Evolutionary conservation across 2,797 vertebrate genomes (phyloP), one percentile per base, ranked within the genome.

Genomic region (Danio albolineatus): DNA sequence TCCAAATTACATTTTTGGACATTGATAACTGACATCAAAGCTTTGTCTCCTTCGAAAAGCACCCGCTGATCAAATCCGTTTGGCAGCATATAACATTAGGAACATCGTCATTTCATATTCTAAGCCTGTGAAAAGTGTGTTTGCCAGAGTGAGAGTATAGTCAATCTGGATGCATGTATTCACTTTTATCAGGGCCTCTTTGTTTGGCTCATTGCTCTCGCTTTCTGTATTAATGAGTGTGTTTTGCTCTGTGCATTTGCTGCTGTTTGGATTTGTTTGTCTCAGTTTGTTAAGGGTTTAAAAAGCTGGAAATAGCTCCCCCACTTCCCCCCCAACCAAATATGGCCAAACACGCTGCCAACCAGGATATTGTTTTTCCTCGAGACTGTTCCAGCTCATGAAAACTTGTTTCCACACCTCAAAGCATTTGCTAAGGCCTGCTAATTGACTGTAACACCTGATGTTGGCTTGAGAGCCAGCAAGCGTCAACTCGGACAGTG

Each of bases 381-480:
- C 87, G 83, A 85, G 88, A 89, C 85, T 90, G 88, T 90, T 89
- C 89, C 85, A 88, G 88, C 62, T 70, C n/a, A 46, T 49, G 21
- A 65, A 13, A 61, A 48, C 28, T 36, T 80, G 57, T 76, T 70
- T 54, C 41, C 62, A 56, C 41, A 64, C 72, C 72, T 76, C 66
- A 69, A 74, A 77, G 67, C 28, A 2, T 59, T 73, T 57, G 56
- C 44, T 67, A 43, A 84, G 87, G 89, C 85, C 81, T 84, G 86
- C 91, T 94, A 94, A 93, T 94, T 93, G 92, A 91, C 91, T 92
- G 84, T 94, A 93, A 93, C 91, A 91, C 91, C 86, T 89, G 90
- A 90, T 91, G 91, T 91, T 88, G 89, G 90, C 85, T 91, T 90
- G 87, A 93, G 92, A 91, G 64, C 89, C 89, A 79, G 85, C 84